Percentiles rank a stretch among this genome's conserved stretches.
phyloP scores from a whole-genome alignment of 2,113 vertebrate genomes.

The Mustelus asterias region DNA sequence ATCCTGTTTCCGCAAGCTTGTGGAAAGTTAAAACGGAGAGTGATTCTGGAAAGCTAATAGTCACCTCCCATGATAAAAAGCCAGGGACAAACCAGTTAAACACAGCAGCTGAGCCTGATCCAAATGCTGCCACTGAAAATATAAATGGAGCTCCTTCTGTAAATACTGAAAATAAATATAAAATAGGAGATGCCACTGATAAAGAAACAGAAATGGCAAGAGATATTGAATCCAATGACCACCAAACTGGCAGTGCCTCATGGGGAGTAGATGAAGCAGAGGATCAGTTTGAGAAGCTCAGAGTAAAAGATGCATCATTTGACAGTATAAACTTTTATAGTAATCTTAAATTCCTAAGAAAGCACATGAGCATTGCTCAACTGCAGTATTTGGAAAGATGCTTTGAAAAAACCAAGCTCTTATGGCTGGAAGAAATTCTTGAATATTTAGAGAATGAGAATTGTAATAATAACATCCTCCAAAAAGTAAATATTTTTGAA shows the following conservation, averaged over 20 bases:
- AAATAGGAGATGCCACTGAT: constrained; percentile 12
- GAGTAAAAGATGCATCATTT: constrained; percentile 21
- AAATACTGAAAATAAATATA: constrained; percentile 32
- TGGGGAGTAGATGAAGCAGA: background rate
- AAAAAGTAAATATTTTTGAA: constrained; percentile 50
- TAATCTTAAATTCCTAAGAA: constrained; percentile 46
- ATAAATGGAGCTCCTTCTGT: background rate
- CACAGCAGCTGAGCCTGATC: background rate
- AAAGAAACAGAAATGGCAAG: constrained; percentile 9
- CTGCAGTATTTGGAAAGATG: constrained; percentile 43
- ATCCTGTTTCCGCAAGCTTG: background rate
- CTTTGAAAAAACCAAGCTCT: constrained; percentile 51
- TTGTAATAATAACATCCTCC: constrained; percentile 43
- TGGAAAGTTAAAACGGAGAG: background rate
- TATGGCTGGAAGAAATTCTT: constrained; percentile 53
- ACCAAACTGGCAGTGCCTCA: background rate
- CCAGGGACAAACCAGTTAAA: background rate
- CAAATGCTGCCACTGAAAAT: background rate
- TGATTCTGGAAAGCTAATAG: constrained; percentile 17
- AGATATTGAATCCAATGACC: constrained; percentile 26
- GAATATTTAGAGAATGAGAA: constrained; percentile 39
- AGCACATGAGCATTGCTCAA: constrained; percentile 45
- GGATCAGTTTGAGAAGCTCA: constrained; percentile 38
- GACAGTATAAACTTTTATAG: constrained; percentile 39
- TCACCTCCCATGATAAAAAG: background rate